A percentile compares a stretch with the other conserved stretches of the same genome.
Conservation (phyloP, 2,888 invertebrate species). For the Eremobia ochroleuca region DNA sequence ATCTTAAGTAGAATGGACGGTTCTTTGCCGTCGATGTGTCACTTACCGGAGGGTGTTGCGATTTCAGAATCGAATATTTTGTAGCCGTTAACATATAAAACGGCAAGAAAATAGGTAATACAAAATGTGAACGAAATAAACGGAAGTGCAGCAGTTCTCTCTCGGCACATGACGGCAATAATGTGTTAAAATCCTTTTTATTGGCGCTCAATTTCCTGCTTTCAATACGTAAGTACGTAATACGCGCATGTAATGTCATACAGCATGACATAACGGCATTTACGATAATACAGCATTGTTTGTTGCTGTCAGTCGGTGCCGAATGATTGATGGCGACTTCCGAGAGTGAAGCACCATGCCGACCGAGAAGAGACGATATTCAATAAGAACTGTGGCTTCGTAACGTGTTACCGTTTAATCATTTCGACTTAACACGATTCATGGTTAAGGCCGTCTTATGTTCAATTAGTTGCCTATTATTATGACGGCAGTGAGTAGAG, state of each 20-base stretch:
- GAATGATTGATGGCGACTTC: slow-evolving; percentile 72
- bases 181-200: slow-evolving; percentile 37
- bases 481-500: slow-evolving; percentile 16
- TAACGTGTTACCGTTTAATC: slow-evolving; percentile 44
- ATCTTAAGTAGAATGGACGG: slow-evolving; percentile 40
- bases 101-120: slow-evolving; percentile 22
- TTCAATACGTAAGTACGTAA: slow-evolving; percentile 56
- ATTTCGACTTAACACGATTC: slow-evolving; percentile 35
- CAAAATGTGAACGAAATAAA: slow-evolving; percentile 18
- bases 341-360: slow-evolving; percentile 67
- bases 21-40: slow-evolving; percentile 37
- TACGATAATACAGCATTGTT: slow-evolving; percentile 71
- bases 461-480: slow-evolving; percentile 27
- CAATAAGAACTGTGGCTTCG: slow-evolving; percentile 56
- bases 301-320: slow-evolving; percentile 56
- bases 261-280: slow-evolving; percentile 69
- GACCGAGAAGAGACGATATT: slow-evolving; percentile 51
- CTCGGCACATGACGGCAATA: slow-evolving; percentile 14
- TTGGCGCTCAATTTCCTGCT: slow-evolving; percentile 56
- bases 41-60: slow-evolving; percentile 20
- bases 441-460: slow-evolving; percentile 37
- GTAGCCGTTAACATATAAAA: slow-evolving; percentile 30
- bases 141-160: slow-evolving; percentile 36
- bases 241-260: slow-evolving; percentile 57
- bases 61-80: slow-evolving; percentile 42